A percentile compares a stretch with the other conserved stretches of the same genome.
Evolutionary conservation across 2,113 vertebrate species (phyloP).

Genomic region (Caretta caretta): DNA sequence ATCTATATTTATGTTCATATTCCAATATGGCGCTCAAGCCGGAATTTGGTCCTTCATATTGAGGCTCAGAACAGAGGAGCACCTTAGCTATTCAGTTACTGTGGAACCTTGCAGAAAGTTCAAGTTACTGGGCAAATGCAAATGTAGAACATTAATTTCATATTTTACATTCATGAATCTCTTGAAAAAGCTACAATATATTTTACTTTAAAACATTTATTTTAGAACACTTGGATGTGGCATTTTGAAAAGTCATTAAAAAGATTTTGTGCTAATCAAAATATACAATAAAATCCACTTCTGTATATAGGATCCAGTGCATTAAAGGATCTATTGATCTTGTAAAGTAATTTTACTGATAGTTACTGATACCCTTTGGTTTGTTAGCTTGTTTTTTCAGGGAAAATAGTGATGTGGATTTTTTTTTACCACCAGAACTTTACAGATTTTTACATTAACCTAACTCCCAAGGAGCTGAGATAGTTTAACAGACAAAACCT

Average conservation of each 20-base stretch:
- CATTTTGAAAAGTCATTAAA: neutral
- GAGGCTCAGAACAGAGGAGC: neutral
- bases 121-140: neutral
- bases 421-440: neutral
- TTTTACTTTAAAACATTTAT: neutral
- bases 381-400: neutral
- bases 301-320: accelerated
- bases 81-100: neutral
- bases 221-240: neutral
- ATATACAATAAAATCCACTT: neutral
- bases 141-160: neutral
- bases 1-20: neutral
- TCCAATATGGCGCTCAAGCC: neutral
- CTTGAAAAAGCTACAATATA: neutral
- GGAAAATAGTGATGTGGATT: neutral
- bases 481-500: neutral
- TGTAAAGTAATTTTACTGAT: neutral
- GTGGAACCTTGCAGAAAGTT: neutral
- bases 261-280: neutral
- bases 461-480: neutral
- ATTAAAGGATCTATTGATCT: neutral
- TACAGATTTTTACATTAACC: neutral
- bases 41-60: neutral
- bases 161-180: neutral
- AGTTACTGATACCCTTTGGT: neutral